phyloP scores from a whole-genome alignment of 2,797 vertebrate species.

The Gadopsis bispinosus region DNA sequence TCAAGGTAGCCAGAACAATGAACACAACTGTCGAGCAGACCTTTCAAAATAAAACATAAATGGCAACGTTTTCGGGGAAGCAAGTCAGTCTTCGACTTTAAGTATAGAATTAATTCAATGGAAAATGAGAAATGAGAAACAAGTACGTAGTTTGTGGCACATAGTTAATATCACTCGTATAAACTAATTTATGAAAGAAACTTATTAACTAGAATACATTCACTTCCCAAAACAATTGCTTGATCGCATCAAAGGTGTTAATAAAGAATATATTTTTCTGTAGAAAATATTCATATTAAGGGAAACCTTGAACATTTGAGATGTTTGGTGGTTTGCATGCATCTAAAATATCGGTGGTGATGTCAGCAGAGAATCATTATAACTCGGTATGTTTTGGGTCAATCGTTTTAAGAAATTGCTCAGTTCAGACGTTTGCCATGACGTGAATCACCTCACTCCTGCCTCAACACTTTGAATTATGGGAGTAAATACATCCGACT shows the following conservation, averaged over 20 bases:
- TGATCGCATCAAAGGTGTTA: neutral
- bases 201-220: neutral
- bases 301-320: neutral
- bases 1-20: constrained; percentile 22
- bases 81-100: neutral
- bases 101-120: neutral
- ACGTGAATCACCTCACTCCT: neutral
- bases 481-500: too few relatives aligned
- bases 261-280: neutral
- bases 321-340: neutral
- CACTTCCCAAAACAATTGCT: neutral
- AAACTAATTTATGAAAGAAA: too few relatives aligned
- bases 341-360: neutral
- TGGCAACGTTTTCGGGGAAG: neutral
- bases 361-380: neutral
- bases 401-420: neutral
- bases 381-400: neutral
- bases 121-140: neutral
- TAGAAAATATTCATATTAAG: neutral
- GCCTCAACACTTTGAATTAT: neutral
- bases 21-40: neutral
- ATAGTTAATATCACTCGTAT: neutral
- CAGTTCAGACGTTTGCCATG: neutral
- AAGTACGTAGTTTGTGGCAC: neutral
- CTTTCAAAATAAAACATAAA: constrained; percentile 63